Evolutionary conservation across 2,888 invertebrate species (phyloP), one percentile per base, ranked within the genome.

Genomic region (Mythimna loreyi): DNA sequence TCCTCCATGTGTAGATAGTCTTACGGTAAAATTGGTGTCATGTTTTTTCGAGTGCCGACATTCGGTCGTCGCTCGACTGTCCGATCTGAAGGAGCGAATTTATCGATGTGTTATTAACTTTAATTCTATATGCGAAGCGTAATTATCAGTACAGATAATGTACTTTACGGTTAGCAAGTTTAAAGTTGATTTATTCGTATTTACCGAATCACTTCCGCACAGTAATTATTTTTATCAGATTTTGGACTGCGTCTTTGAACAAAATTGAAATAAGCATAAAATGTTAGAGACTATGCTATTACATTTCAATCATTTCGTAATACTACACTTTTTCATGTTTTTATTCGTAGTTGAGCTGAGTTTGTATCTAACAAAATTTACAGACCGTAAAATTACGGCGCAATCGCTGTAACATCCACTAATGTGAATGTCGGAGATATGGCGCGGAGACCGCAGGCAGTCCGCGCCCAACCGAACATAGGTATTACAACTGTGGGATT

Each of bases 11-110:
- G 89, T 87, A 86, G 89, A 90, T 87, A 85, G 88, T 81, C 84
- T 91, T 91, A 92, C 92, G 92, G 93, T 92, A 91, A 88, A 90
- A 89, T 86, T 81, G 84, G 88, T 91, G 91, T 90, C 90, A 87
- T 67, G 85, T 82, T 86, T 80, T 87, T 87, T 86, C 85, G 83
- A 87, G 87, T 86, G 89, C 85, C 87, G 85, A 86, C 87, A 86
- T 87, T 84, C 85, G 86, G 83, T 83, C 82, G 81, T 79, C 86
- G 82, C 28, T 63, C 56, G 63, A 86, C 82, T 86, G 81, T 82
- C 82, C 58, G 81, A 69, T 78, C 61, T 67, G 70, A 83, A 80
- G 83, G 80, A 82, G 84, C 80, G 77, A 85, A 89, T 87, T 85
- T 86, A 87, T 88, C 77, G 84, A 85, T 84, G 79, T 78, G 75